phyloP scores from a whole-genome alignment of 2,797 vertebrate species.

The Phrynocephalus vlangalii region DNA sequence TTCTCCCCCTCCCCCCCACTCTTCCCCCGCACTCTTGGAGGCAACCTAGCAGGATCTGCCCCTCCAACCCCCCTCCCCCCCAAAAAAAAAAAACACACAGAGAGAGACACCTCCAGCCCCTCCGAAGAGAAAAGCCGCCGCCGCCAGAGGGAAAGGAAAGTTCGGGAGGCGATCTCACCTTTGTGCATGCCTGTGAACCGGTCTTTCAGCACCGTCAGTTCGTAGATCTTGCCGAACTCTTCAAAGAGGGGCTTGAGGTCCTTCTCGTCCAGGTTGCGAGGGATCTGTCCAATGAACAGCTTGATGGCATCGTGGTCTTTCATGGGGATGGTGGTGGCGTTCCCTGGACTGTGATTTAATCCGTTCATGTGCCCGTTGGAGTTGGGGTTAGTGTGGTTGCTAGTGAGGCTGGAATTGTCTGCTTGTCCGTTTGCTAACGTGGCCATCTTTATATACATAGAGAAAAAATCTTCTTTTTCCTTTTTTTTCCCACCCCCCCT shows the following conservation, averaged over 20 bases:
- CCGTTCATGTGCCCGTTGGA: constrained; percentile 99
- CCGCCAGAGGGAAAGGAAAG: background rate
- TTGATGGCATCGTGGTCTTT: constrained; percentile 99
- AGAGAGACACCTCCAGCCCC: constrained; percentile 53
- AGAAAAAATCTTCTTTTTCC: constrained; percentile 82
- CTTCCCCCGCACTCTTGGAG: constrained; percentile 46
- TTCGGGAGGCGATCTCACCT: constrained; percentile 81
- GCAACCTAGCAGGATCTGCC: constrained; percentile 37
- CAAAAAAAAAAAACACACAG: no score
- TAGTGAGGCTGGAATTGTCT: constrained; percentile 93
- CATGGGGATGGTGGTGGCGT: constrained; percentile 98
- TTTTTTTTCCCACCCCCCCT: constrained; percentile 75
- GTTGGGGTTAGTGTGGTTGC: constrained; percentile 89
- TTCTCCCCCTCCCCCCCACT: constrained; percentile 24
- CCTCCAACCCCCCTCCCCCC: constrained; percentile 26
- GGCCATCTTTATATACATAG: constrained; percentile 96
- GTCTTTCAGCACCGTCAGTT: constrained; percentile 99
- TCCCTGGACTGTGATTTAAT: constrained; percentile 98
- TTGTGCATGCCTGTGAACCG: constrained; percentile 99
- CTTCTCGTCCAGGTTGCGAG: constrained; percentile 99
- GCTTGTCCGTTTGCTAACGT: constrained; percentile 99
- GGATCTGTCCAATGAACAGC: constrained; percentile 99
- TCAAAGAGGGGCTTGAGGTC: constrained; percentile 99
- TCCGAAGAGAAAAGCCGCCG: background rate
- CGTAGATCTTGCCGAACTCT: constrained; percentile 99